Base-by-base conservation (phyloP, 1,140 invertebrate genomes). In the Branchinecta lindahli region DNA sequence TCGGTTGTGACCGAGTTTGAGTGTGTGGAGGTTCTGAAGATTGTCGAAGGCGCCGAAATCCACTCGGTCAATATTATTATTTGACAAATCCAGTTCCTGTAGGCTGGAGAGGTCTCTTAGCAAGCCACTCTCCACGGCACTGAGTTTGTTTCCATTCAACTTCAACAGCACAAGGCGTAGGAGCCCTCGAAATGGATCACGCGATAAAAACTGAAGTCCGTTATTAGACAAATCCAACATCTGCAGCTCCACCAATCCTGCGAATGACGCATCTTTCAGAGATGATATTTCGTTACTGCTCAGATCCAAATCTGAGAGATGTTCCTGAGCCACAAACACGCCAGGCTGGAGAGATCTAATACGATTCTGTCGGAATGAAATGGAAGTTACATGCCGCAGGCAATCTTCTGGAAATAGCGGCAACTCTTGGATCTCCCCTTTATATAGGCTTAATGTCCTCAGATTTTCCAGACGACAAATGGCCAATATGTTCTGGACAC, bases 321-420 rank as follows among this genome's bases (percentile, higher is more conserved):
- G 87, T 72, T 85, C 83, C 45, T 85, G 87, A 72, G 86, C 85
- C 8, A 85, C 84, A 76, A 94, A 92, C 44, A 93, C 75, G 1
- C 85, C 85, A 74, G 89, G 86, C 0, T 90, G 90, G 75, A 94
- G 75, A 0, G 84, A 84, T 70, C 85, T 84, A 73, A 95, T 79
- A 69, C 85, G 84, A 76, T 94, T 94, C 76, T 88, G 85, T 67
- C 90, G 91, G 77, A 91, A 82, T 80, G 94, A 92, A 18, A 94
- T 82, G 21, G 89, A 84, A 72, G 86, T 82, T 72, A 94, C 79
- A 45, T 86, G 86, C 8, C 84, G 84, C 33, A 94, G 82, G 7
- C 88, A 88, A 44, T 85, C 82, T 69, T 94, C 82, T 10, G 89
- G 85, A 75, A 88, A 86, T 68, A 86, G 85, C 46, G 86, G 87